Base-by-base conservation (phyloP, 2,797 vertebrate species). In the Podarcis siculus region DNA sequence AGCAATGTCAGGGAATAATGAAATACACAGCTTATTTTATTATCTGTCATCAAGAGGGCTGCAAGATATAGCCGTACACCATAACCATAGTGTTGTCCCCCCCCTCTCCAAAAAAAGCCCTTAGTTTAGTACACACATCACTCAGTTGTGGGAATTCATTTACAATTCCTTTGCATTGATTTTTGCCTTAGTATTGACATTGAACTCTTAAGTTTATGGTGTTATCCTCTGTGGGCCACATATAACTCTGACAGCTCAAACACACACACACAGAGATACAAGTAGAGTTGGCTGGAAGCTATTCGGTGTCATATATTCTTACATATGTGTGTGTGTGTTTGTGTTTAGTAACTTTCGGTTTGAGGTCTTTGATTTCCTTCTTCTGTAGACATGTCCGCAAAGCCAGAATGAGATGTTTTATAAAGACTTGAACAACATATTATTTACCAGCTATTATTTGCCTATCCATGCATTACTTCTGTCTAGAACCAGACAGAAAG, bases 341-440 rank as follows among this genome's bases (percentile, higher is more conserved):
- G 49, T 55, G 49, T 55, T 55, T 17, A 69, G 67, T 39, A 35
- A 79, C 55, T 91, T 67, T 4, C 3, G 66, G 27, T 21, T 58
- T 86, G 75, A 49, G 27, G 1, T 71, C 42, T 90, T 86, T 86
- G 27, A 72, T 87, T 90, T 84, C 32, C 81, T 13, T 84, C 64
- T 37, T 73, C 0, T 32, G 30, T 78, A 17, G 17, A 55, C 1
- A 6, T 0, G 0, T 82, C 61, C 21, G 39, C 6, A 30, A 8
- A 61, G 69, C 67, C 35, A 30, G 7, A 30, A 35, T 7, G 25
- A 37, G 27, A 8, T 55, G 79, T 75, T 30, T 39, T 1, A 0
- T 35, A 39, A 45, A 90, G 19, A 13, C 82, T n/a, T 78, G 42
- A 21, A 73, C 25, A 69, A 0, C 37, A 1, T 21, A 9, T 32